These are phyloP conservation scores for Pegoplata infirma DNA, from an alignment of 2,888 invertebrate species.

Conservation along the genomic window DNA sequence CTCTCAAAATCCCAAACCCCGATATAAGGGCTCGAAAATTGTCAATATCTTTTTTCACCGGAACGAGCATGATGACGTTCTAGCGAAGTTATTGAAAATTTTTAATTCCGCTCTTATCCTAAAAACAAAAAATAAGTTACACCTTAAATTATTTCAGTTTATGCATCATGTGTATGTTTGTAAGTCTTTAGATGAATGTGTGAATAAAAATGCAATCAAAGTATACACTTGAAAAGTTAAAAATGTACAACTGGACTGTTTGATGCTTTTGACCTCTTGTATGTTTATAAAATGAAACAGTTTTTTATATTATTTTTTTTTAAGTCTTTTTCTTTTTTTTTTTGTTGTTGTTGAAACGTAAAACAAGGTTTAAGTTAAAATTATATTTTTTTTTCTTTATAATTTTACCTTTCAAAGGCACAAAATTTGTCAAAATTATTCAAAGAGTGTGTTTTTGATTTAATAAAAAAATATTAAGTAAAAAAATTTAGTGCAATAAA, in stretches of 20 bases:
- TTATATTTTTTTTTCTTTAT: neutral
- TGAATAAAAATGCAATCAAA: constrained; percentile 50
- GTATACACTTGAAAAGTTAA: constrained; percentile 37
- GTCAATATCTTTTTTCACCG: no score
- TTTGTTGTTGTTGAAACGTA: constrained; percentile 1
- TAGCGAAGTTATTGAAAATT: no score
- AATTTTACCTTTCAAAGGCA: neutral
- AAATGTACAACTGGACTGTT: constrained; percentile 44
- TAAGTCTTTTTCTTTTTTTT: neutral
- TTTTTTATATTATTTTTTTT: neutral
- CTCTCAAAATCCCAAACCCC: no score
- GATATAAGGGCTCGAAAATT: no score
- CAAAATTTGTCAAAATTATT: neutral
- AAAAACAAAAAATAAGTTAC: no score
- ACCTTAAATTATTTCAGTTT: neutral
- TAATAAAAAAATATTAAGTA: neutral
- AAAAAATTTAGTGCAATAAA: neutral
- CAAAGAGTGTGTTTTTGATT: neutral
- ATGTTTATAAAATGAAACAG: neutral
- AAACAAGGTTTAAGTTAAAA: constrained; percentile 43
- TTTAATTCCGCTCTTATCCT: no score
- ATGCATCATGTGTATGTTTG: neutral
- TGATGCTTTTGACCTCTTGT: constrained; percentile 17
- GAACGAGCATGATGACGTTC: no score
- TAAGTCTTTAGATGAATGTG: neutral